These are phyloP conservation scores for Mamestra brassicae DNA, from an alignment of 2,888 invertebrate genomes.

Conservation along the genomic window DNA sequence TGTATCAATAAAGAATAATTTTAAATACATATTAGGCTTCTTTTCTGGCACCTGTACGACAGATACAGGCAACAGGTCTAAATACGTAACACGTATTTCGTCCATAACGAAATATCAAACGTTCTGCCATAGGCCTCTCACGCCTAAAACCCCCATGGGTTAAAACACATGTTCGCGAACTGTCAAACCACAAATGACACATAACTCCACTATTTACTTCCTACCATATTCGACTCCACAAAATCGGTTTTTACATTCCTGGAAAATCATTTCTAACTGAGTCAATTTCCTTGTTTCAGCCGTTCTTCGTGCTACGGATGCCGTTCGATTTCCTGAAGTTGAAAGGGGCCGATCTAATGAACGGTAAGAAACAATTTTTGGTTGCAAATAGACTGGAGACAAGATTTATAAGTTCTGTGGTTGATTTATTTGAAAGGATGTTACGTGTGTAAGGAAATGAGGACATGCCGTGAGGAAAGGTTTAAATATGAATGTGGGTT, in stretches of 20 bases:
- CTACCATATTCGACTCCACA: conserved; percentile 25
- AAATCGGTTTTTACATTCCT: conserved; percentile 31
- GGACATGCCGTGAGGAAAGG: neutral
- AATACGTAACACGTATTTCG: too few relatives aligned
- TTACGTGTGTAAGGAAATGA: conserved; percentile 28
- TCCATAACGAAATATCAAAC: too few relatives aligned
- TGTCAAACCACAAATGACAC: neutral
- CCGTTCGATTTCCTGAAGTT: conserved; percentile 63
- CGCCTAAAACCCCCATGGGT: too few relatives aligned
- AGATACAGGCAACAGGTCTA: too few relatives aligned
- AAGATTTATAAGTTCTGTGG: conserved; percentile 25
- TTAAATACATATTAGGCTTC: too few relatives aligned
- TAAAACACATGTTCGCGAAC: too few relatives aligned
- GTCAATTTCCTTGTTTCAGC: conserved; percentile 70
- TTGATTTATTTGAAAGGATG: conserved; percentile 31
- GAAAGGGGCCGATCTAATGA: conserved; percentile 56
- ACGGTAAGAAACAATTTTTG: conserved; percentile 66
- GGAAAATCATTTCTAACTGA: conserved; percentile 54
- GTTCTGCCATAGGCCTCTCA: too few relatives aligned
- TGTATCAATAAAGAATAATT: too few relatives aligned
- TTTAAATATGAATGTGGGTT: neutral
- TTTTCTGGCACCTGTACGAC: too few relatives aligned
- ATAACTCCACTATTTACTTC: neutral
- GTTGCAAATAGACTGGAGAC: conserved; percentile 36
- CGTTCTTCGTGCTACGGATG: conserved; percentile 53